Evolutionary conservation across 2,888 invertebrate genomes (phyloP), one percentile per base, ranked within the genome.

Genomic region (Idaea dimidiata): DNA sequence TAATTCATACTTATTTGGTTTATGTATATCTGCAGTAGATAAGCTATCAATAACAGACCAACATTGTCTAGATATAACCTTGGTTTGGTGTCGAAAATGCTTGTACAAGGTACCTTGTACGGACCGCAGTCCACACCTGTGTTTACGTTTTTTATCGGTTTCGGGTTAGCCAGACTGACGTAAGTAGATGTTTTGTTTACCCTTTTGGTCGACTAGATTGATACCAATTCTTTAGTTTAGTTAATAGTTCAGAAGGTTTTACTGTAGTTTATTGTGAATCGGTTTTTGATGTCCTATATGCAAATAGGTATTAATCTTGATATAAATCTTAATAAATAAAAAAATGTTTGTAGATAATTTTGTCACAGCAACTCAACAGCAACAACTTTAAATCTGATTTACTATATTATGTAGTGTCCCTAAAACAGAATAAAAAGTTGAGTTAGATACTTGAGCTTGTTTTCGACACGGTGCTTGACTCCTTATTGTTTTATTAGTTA

Each of bases 21-120:
- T 61, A 62, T 66, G 62, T 69, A 59, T 76, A 73, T 76, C 74
- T 69, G 73, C 66, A 63, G 65, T 65, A 77, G 84, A 83, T 86
- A 84, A 84, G 56, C 18, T 56, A 56, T 56, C 56, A 18, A 17
- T 17, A 17, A 56, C 66, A 69, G 68, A 71, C 62, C 72, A 73
- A 75, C 73, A 68, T 72, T 66, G 72, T 75, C 74, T 70, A 67
- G 67, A 61, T 69, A 66, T 79, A 84, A 84, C 89, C 90, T 89
- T 90, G 88, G 77, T 72, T 72, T 90, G 88, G 77, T 72, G 72
- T 68, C 64, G 73, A 75, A 76, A 77, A 76, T 73, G 76, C 73
- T 72, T 68, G 69, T 69, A n/a, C n/a, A n/a, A n/a, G n/a, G n/a
- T n/a, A 72, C 60, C 71, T 43, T 43, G 10, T 66, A 59, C 70